Conservation (phyloP, 2,888 invertebrate species). For the Ectropis crepuscularia region DNA sequence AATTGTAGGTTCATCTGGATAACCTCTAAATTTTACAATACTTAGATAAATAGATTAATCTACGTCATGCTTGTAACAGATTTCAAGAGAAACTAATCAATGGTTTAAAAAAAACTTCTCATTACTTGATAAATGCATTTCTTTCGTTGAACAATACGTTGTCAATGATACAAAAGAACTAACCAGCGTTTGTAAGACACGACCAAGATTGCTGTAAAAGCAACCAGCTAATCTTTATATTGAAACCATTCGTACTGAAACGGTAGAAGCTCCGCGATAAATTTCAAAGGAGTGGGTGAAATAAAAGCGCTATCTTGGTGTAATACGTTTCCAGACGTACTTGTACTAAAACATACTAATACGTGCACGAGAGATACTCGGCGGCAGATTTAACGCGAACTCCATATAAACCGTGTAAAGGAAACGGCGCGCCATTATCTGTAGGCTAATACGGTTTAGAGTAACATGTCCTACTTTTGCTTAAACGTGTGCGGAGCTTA, state of each 20-base stretch:
- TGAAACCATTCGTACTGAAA: constrained; percentile 51
- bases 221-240: constrained; percentile 42
- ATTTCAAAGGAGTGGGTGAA: constrained; percentile 58
- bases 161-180: constrained; percentile 18
- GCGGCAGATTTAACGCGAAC: constrained; percentile 39
- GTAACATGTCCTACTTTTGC: constrained; percentile 22
- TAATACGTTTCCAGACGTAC: constrained; percentile 61
- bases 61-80: no score
- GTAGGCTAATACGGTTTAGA: constrained; percentile 27
- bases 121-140: no score
- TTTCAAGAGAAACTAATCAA: no score
- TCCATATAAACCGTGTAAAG: constrained; percentile 54
- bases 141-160: not conserved
- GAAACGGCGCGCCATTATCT: constrained; percentile 40
- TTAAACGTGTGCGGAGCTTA: constrained; percentile 15
- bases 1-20: no score
- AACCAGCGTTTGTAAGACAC: constrained; percentile 16
- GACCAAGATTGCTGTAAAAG: constrained; percentile 32
- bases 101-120: no score
- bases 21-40: no score
- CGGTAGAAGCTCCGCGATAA: constrained; percentile 52
- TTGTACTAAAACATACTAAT: constrained; percentile 54
- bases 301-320: constrained; percentile 68
- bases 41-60: no score
- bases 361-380: constrained; percentile 45